These are phyloP conservation scores for Taxidea taxus DNA, from an alignment of 2,113 vertebrate genomes.

Conservation along the genomic window DNA sequence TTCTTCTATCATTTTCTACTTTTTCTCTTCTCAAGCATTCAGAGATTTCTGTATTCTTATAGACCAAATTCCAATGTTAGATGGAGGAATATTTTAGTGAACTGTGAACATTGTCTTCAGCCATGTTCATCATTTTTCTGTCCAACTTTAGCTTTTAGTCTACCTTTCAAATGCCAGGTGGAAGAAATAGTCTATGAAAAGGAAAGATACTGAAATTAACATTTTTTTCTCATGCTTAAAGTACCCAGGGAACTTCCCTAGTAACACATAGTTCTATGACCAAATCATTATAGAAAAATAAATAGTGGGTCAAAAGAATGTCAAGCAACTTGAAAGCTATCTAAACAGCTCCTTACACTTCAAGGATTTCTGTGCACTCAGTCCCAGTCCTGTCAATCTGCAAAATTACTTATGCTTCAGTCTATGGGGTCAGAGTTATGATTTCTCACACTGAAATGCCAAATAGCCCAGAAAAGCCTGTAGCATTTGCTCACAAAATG, in stretches of 20 bases:
- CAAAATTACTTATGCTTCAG: slow-evolving; percentile 73
- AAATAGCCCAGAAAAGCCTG: slow-evolving; percentile 71
- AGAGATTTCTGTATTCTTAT: background rate
- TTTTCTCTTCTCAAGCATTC: background rate
- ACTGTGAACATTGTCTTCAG: background rate
- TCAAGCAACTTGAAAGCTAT: slow-evolving; percentile 72
- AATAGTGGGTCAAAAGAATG: slow-evolving; percentile 79
- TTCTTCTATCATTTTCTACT: background rate
- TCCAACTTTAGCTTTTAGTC: background rate
- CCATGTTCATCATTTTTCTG: background rate
- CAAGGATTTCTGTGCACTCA: slow-evolving; percentile 65
- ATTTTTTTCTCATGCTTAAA: slow-evolving; percentile 73
- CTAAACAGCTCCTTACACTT: slow-evolving; percentile 71
- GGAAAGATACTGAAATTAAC: slow-evolving; percentile 72
- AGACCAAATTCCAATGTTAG: background rate
- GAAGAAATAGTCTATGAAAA: slow-evolving; percentile 7
- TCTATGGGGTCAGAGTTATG: slow-evolving; percentile 69
- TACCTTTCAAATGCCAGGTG: background rate
- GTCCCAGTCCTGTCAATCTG: slow-evolving; percentile 71
- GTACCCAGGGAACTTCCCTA: slow-evolving; percentile 69
- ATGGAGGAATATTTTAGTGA: background rate
- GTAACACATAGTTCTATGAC: slow-evolving; percentile 53
- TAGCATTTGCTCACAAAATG: slow-evolving; percentile 67
- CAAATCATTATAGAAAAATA: slow-evolving; percentile 77
- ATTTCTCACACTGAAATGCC: slow-evolving; percentile 71